Evolutionary conservation across 2,797 vertebrate species (phyloP), one percentile per base, ranked within the genome.

Genomic region (Tauraco hartlaubi): DNA sequence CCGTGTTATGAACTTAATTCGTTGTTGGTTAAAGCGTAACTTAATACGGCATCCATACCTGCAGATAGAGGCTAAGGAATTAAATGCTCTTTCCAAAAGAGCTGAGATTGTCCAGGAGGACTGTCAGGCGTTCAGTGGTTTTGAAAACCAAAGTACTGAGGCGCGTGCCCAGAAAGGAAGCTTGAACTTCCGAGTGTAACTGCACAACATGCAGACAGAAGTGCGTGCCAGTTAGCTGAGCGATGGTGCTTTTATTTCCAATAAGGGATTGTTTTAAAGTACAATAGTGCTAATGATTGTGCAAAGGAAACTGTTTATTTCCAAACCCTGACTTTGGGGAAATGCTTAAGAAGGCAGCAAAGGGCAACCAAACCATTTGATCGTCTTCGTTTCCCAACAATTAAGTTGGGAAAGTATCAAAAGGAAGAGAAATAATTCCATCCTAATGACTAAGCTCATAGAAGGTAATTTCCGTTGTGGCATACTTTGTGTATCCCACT

Each of bases 1-100:
- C 18, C 0, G 0, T 7, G 31, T 15, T 63, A 15, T 1, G 8
- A 72, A 41, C 35, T 37, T 26, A 8, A 13, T 31, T 12, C 68
- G 28, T 29, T 33, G 14, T 37, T 46, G 64, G 0, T 8, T 62
- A 48, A 59, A 80, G 21, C 2, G 1, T 41, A 37, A 46, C 22
- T 31, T 31, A 23, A 26, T 33, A 19, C 26, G 46, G 28, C 17
- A n/a, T 9, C 63, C 19, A 4, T 56, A 14, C 23, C 23, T 46
- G 39, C n/a, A 62, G 58, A 8, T 8, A 19, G 46, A 13, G 39
- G 59, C 66, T 72, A 7, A 35, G 35, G 44, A 63, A 37, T 55
- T 25, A 44, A 48, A 66, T 56, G 41, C 22, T 13, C 25, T 62
- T 67, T 51, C 63, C 33, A 37, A 3, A 63, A 83, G 67, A 62